These are phyloP conservation scores for Salvelinus namaycush DNA, from an alignment of 2,113 vertebrate species.

Conservation along the genomic window DNA sequence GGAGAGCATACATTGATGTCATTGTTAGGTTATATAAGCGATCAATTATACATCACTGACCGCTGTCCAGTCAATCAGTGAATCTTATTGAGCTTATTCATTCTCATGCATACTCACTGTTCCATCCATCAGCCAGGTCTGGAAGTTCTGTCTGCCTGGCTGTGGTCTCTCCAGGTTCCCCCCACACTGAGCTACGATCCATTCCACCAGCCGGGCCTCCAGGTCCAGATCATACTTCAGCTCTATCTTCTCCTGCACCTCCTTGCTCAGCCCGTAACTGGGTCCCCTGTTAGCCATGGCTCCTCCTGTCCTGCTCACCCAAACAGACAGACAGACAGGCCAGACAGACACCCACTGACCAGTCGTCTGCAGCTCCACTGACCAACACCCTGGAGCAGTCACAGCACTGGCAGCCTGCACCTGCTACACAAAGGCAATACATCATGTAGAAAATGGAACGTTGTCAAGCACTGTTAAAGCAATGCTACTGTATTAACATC, in stretches of 20 bases:
- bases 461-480: not conserved
- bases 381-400: conserved; percentile 8
- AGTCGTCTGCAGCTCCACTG: not conserved
- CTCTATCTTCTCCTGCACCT: conserved; percentile 97
- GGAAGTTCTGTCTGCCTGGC: conserved; percentile 84
- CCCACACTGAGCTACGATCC: conserved; percentile 89
- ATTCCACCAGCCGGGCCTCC: conserved; percentile 88
- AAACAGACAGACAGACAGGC: not conserved
- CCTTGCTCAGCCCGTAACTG: conserved; percentile 90
- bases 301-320: conserved; percentile 8
- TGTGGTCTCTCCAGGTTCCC: conserved; percentile 79
- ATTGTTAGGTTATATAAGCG: not conserved
- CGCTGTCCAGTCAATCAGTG: not conserved
- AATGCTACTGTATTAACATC: not conserved
- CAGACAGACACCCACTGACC: not conserved
- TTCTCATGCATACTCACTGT: conserved; percentile 77
- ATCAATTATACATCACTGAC: not conserved
- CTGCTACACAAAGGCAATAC: too few species aligned
- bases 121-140: conserved; percentile 95
- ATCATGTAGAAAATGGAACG: not conserved
- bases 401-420: not conserved
- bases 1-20: not conserved
- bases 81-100: not conserved
- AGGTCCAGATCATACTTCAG: conserved; percentile 90
- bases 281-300: conserved; percentile 96